phyloP scores from a whole-genome alignment of 2,888 invertebrate genomes.

The Nymphalis urticae region DNA sequence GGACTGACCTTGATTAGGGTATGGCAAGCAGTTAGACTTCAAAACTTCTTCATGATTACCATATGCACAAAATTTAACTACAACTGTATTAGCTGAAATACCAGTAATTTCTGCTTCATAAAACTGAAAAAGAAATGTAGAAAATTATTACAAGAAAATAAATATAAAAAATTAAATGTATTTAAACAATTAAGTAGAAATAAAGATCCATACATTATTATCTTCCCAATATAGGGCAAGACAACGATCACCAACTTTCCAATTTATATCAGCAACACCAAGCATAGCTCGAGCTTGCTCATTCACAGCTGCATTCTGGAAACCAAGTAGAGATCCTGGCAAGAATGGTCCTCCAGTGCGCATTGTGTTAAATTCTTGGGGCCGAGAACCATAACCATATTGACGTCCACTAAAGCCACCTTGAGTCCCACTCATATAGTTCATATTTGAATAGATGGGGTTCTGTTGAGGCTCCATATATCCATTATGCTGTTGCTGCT shows the following conservation, averaged over 20 bases:
- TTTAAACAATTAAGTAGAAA: background rate
- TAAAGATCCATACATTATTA: constrained; percentile 83
- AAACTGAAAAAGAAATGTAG: constrained; percentile 78
- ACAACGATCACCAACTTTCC: constrained; percentile 91
- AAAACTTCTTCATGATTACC: constrained; percentile 95
- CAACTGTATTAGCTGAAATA: constrained; percentile 90
- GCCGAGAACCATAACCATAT: constrained; percentile 56
- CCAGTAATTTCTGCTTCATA: constrained; percentile 92
- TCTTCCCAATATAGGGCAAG: constrained; percentile 97
- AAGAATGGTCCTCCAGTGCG: constrained; percentile 65
- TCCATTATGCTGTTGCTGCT: constrained; percentile 53
- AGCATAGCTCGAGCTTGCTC: constrained; percentile 79
- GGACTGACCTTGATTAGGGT: constrained; percentile 68
- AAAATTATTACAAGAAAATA: constrained; percentile 1
- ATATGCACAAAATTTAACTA: constrained; percentile 93
- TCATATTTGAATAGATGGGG: constrained; percentile 56
- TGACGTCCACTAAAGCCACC: constrained; percentile 52
- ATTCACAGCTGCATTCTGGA: constrained; percentile 77
- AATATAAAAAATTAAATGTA: background rate
- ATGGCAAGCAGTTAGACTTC: constrained; percentile 89
- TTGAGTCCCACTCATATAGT: constrained; percentile 51
- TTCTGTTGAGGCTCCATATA: constrained; percentile 62
- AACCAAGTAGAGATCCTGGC: constrained; percentile 72
- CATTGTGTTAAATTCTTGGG: constrained; percentile 55
- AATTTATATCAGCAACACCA: constrained; percentile 80